phyloP scores from a whole-genome alignment of 2,113 vertebrate genomes.

The Zosterops lateralis region DNA sequence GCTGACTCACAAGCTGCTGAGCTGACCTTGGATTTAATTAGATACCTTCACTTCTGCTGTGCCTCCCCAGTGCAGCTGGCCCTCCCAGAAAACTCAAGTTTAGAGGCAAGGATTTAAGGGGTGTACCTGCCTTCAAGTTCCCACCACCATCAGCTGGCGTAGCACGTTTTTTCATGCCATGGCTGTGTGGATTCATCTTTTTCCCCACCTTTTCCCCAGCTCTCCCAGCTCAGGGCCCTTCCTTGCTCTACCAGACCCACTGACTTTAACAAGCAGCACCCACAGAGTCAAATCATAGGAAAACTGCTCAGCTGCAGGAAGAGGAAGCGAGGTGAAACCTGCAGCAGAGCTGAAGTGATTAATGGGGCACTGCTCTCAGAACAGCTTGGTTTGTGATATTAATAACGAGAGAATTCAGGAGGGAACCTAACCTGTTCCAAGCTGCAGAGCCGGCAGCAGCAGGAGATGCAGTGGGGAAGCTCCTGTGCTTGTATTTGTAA shows the following conservation, averaged over 20 bases:
- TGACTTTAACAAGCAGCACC: neutral
- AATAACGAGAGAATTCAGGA: constrained; percentile 55
- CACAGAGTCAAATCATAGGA: neutral
- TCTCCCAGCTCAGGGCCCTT: neutral
- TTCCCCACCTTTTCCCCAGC: neutral
- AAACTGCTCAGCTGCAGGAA: neutral
- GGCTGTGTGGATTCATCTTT: neutral
- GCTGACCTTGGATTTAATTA: neutral
- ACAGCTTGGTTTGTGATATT: constrained; percentile 52
- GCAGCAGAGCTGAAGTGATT: constrained; percentile 47
- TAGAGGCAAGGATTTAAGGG: neutral
- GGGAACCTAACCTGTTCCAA: constrained; percentile 18
- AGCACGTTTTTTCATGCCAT: neutral
- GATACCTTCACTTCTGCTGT: neutral
- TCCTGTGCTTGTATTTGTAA: neutral
- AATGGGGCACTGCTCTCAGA: constrained; percentile 31
- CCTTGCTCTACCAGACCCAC: neutral
- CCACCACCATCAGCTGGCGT: neutral
- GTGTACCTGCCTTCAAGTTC: neutral
- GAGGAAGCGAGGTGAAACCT: constrained; percentile 22
- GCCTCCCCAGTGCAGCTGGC: neutral
- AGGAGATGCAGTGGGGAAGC: neutral
- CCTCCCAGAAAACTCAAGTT: neutral
- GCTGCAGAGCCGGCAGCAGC: neutral
- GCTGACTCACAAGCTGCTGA: neutral